Conservation (phyloP, 2,113 vertebrate species). For the Gadus chalcogrammus region DNA sequence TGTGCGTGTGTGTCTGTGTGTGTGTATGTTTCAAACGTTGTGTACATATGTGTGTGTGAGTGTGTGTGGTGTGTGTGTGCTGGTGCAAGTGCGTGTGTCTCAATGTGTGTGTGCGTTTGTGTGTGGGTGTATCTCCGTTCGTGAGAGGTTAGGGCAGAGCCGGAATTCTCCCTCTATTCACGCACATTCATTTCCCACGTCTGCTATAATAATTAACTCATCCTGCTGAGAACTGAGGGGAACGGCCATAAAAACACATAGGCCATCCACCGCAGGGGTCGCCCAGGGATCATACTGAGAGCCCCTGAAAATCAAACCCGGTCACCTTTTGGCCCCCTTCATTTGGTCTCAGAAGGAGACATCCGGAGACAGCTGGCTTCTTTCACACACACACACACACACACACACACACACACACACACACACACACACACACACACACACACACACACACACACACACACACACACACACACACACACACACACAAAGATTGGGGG, state of each 20-base stretch:
- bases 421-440: conserved; percentile 6
- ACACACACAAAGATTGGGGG: conserved; percentile 5
- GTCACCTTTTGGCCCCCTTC: conserved; percentile 34
- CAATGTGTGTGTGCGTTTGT: too few species aligned
- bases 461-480: conserved; percentile 5
- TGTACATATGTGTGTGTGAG: too few species aligned
- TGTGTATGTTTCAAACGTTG: background rate
- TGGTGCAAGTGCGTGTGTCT: too few species aligned
- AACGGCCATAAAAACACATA: background rate
- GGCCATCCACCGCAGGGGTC: background rate
- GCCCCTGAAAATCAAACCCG: conserved; percentile 8
- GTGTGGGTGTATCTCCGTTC: background rate
- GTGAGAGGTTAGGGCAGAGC: background rate
- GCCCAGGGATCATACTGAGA: conserved; percentile 24
- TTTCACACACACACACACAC: background rate
- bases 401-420: too few species aligned
- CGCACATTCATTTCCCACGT: conserved; percentile 35
- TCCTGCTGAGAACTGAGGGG: conserved; percentile 17
- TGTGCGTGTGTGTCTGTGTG: too few species aligned
- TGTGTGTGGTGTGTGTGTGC: background rate
- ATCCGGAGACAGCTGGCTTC: conserved; percentile 48
- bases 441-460: background rate
- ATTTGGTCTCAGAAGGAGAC: conserved; percentile 11
- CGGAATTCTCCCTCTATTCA: conserved; percentile 9
- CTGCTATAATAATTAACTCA: conserved; percentile 45